These are phyloP conservation scores for Tryphoninae sp. DNA, from an alignment of 2,888 invertebrate species.

Conservation along the genomic window DNA sequence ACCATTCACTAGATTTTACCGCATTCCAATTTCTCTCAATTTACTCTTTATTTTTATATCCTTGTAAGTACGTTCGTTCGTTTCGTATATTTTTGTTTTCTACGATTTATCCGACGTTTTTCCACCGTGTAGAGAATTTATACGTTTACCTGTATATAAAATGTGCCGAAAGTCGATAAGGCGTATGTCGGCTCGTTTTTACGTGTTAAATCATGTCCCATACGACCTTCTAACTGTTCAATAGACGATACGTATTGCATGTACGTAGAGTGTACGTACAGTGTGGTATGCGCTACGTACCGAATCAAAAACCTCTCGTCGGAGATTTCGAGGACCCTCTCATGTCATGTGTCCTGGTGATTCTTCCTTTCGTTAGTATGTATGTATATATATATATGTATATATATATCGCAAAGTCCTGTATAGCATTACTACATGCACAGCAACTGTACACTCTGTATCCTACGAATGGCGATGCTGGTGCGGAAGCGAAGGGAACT, in stretches of 20 bases:
- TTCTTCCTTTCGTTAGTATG: constrained; percentile 11
- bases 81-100: neutral
- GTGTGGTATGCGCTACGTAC: neutral
- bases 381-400: neutral
- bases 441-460: neutral
- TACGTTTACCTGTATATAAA: neutral
- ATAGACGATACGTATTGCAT: neutral
- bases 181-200: neutral
- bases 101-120: neutral
- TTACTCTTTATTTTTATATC: neutral
- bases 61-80: neutral
- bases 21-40: constrained; percentile 19
- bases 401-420: neutral
- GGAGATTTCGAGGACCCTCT: constrained; percentile 70
- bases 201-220: neutral
- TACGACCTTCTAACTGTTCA: constrained; percentile 1
- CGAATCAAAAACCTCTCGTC: constrained; percentile 68
- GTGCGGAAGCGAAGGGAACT: constrained; percentile 1
- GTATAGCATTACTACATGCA: constrained; percentile 3
- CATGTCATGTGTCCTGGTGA: constrained; percentile 53
- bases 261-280: neutral
- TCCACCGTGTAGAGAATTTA: neutral
- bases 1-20: neutral
- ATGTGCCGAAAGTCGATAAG: neutral
- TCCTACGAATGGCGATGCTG: neutral